Evolutionary conservation across 2,797 vertebrate species (phyloP).

Genomic region (Pristis pectinata): DNA sequence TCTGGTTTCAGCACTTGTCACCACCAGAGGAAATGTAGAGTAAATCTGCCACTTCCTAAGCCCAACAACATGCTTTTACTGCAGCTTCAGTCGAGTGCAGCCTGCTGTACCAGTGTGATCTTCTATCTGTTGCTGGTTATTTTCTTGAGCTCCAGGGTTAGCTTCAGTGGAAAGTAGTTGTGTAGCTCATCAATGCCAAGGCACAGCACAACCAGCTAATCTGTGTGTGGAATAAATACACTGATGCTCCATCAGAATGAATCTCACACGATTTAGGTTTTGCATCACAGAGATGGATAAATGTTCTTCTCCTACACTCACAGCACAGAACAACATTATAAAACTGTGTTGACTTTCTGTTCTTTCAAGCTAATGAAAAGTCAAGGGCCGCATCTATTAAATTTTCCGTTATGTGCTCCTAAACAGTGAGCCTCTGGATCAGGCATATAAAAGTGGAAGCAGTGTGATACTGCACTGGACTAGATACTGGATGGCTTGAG

Average conservation of each 20-base stretch:
- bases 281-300: neutral
- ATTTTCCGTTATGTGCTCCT: neutral
- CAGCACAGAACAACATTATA: neutral
- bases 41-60: neutral
- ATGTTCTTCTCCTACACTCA: neutral
- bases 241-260: too few species aligned
- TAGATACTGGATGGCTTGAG: neutral
- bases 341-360: neutral
- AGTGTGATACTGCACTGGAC: neutral
- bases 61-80: neutral
- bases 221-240: neutral
- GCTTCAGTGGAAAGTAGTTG: neutral
- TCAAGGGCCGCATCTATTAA: neutral
- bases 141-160: neutral
- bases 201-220: too few species aligned
- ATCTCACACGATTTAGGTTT: neutral
- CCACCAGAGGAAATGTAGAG: neutral
- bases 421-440: neutral
- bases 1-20: neutral
- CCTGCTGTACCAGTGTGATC: neutral
- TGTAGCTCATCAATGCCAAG: neutral
- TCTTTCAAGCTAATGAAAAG: neutral
- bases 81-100: neutral
- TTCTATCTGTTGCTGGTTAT: neutral
- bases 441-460: neutral